These are phyloP conservation scores for Strigamia maritima DNA, from an alignment of 2,888 invertebrate species.

Conservation along the genomic window DNA sequence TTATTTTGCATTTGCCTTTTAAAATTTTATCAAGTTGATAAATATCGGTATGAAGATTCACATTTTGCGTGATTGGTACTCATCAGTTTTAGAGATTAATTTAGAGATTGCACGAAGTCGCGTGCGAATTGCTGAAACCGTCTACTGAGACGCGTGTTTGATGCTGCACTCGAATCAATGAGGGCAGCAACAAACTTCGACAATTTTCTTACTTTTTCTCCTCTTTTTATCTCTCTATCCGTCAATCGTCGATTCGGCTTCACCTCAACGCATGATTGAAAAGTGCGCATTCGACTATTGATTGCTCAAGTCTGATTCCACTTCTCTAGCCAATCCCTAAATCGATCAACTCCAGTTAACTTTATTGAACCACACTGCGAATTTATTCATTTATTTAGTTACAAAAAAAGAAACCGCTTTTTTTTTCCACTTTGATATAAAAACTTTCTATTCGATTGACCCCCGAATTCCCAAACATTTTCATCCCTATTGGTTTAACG, in stretches of 20 bases:
- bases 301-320: not conserved
- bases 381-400: too few species aligned
- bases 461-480: too few species aligned
- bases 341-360: not conserved
- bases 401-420: too few species aligned
- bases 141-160: not conserved
- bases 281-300: not conserved
- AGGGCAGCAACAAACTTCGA: not conserved
- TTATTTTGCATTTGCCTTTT: too few species aligned
- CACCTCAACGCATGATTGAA: not conserved
- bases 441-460: too few species aligned
- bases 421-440: too few species aligned
- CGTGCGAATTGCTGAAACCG: not conserved
- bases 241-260: not conserved
- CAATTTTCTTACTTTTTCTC: not conserved
- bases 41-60: not conserved
- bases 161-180: not conserved
- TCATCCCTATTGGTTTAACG: too few species aligned
- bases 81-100: conserved; percentile 18
- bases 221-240: not conserved
- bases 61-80: not conserved
- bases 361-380: too few species aligned
- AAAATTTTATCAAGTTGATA: too few species aligned
- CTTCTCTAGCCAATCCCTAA: not conserved
- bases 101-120: not conserved